These are phyloP conservation scores for Sciurus niger DNA, from an alignment of 2,113 vertebrate genomes.

Conservation along the genomic window DNA sequence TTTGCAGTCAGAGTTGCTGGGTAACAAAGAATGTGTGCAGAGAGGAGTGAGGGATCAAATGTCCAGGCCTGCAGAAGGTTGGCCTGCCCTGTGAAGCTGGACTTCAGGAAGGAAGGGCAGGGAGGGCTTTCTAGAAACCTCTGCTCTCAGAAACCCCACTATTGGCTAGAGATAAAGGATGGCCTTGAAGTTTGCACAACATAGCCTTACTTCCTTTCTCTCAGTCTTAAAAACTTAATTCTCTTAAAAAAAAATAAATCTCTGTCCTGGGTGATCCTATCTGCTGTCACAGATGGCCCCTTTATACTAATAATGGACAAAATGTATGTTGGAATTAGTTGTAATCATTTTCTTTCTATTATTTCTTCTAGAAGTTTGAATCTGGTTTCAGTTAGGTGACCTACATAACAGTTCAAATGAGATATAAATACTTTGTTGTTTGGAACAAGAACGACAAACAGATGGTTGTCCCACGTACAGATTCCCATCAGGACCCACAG, in stretches of 20 bases:
- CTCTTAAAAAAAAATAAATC: not conserved
- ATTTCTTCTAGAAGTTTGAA: conserved; percentile 9
- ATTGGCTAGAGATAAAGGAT: not conserved
- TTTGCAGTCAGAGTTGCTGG: not conserved
- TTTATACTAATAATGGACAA: not conserved
- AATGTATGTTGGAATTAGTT: not conserved
- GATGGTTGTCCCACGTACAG: not conserved
- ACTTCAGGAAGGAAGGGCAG: not conserved
- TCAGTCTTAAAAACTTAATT: not conserved
- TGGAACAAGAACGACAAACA: not conserved
- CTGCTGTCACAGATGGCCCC: not conserved
- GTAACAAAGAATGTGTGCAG: not conserved
- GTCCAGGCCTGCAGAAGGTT: not conserved
- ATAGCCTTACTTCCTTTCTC: not conserved
- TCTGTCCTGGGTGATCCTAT: not conserved
- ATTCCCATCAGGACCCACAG: not conserved
- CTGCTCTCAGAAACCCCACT: not conserved
- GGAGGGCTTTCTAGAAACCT: not conserved
- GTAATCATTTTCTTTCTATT: not conserved
- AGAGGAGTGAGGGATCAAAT: accelerated
- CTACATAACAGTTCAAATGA: not conserved
- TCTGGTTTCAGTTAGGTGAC: not conserved
- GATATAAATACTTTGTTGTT: not conserved
- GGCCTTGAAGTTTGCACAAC: not conserved
- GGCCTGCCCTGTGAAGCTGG: not conserved